Percentiles rank a stretch among this genome's conserved stretches.
Conservation (phyloP, 2,888 invertebrate species). For the Agapostemon virescens region DNA sequence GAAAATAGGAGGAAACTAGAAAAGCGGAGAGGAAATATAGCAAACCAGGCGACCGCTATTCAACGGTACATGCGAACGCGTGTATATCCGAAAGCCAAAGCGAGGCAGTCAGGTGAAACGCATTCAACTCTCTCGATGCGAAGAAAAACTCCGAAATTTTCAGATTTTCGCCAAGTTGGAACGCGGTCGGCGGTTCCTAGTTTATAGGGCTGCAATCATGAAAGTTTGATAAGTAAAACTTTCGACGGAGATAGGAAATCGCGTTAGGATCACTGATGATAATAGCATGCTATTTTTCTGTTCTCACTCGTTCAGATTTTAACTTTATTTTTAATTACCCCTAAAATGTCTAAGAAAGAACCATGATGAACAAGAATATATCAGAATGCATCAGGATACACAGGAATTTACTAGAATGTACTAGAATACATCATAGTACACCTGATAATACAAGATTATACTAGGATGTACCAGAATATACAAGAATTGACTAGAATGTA, state of each 20-base stretch:
- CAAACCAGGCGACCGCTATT: conserved; percentile 5
- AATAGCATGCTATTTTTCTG: background rate
- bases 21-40: conserved; percentile 1
- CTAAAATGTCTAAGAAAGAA: too few relatives aligned
- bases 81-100: background rate
- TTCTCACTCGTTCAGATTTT: background rate
- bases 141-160: conserved; percentile 33
- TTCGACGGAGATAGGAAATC: background rate
- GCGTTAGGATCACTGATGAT: too few relatives aligned
- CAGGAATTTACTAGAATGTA: too few relatives aligned
- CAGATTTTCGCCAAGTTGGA: conserved; percentile 27
- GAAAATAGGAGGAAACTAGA: background rate
- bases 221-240: conserved; percentile 39
- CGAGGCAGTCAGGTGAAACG: conserved; percentile 13
- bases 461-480: too few relatives aligned
- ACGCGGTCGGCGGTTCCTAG: conserved; percentile 1
- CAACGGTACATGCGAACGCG: background rate
- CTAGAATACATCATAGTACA: too few relatives aligned
- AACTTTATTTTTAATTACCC: too few relatives aligned
- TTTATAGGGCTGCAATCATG: conserved; percentile 19
- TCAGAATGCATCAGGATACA: too few relatives aligned
- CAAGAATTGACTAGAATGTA: too few relatives aligned
- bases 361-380: too few relatives aligned
- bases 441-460: too few relatives aligned
- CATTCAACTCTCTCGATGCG: conserved; percentile 38